Conservation (phyloP, 1,140 invertebrate genomes). For the Diorhabda elongata region DNA sequence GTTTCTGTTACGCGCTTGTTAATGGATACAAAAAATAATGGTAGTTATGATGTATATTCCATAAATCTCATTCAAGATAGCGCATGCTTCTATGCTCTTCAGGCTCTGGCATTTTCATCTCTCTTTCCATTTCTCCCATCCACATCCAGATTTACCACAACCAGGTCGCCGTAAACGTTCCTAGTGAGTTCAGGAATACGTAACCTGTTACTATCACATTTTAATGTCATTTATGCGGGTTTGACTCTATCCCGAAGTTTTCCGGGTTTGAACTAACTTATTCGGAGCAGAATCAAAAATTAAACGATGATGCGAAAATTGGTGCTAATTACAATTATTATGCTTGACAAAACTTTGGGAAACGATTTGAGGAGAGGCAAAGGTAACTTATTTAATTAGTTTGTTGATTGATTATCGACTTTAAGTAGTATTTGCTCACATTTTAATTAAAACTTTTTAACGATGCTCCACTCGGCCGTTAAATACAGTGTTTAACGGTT, state of each 20-base stretch:
- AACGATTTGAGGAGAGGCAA: neutral
- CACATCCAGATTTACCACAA: conserved; percentile 2
- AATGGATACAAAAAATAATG: neutral
- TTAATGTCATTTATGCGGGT: neutral
- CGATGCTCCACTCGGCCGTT: too few relatives aligned
- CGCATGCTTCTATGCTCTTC: neutral
- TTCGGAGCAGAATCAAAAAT: neutral
- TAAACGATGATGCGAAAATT: neutral
- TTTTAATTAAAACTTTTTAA: too few relatives aligned
- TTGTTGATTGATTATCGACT: neutral
- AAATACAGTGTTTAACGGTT: too few relatives aligned
- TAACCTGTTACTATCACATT: neutral
- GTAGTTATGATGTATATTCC: neutral
- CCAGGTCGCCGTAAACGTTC: neutral
- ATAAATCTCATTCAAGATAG: neutral
- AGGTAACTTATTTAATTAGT: neutral
- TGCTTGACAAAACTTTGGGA: neutral
- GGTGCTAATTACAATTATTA: neutral
- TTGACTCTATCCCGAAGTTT: neutral
- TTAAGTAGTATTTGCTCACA: neutral
- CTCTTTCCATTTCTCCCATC: neutral
- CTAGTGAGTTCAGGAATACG: neutral
- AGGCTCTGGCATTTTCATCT: neutral
- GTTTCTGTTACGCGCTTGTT: neutral
- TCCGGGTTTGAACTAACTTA: neutral